Evolutionary conservation across 2,797 vertebrate species (phyloP).

Genomic region (Hypotaenidia philippensis): DNA sequence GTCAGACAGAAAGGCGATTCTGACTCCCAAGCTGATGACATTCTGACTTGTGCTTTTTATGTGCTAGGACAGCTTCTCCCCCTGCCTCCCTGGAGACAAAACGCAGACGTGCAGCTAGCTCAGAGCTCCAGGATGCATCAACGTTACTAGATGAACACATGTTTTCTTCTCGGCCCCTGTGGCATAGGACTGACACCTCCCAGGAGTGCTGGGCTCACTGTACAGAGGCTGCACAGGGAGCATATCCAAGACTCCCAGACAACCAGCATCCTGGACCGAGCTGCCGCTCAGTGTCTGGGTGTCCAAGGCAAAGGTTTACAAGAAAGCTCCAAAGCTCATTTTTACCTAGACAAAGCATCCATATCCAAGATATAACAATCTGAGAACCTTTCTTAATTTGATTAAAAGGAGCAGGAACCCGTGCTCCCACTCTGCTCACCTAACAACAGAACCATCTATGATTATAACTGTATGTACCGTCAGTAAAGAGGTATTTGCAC

Average conservation of each 20-base stretch:
- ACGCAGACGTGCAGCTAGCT: background rate
- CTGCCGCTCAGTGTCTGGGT: background rate
- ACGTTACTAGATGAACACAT: background rate
- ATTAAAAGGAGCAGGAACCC: background rate
- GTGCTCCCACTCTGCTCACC: background rate
- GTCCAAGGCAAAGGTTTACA: background rate
- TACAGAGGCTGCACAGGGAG: background rate
- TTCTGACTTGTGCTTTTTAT: background rate
- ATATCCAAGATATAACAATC: background rate
- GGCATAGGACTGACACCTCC: background rate
- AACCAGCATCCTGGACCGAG: background rate
- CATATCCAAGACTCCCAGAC: background rate
- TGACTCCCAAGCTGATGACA: background rate
- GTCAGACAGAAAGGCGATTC: background rate
- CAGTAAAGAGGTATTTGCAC: background rate
- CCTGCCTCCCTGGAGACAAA: background rate
- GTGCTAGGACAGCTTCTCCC: background rate
- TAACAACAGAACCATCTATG: background rate
- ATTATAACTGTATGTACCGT: background rate
- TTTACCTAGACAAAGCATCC: background rate
- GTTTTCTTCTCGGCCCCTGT: background rate
- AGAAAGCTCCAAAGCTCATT: background rate
- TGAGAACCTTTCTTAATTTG: background rate
- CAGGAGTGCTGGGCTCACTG: background rate
- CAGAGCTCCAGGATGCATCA: background rate